Evolutionary conservation across 2,113 vertebrate genomes (phyloP).

Genomic region (Eulemur rufifrons): DNA sequence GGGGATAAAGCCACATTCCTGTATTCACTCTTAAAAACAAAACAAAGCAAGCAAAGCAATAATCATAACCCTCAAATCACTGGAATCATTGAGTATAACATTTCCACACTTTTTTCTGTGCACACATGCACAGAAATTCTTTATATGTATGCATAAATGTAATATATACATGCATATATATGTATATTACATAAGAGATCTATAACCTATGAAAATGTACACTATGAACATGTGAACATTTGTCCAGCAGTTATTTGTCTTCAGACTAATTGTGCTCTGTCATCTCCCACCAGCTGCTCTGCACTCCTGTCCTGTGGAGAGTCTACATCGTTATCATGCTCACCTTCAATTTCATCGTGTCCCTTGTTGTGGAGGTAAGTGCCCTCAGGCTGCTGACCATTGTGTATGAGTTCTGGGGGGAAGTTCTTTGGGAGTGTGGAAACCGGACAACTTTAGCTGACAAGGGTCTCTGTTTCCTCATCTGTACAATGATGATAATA

Average conservation of each 20-base stretch:
- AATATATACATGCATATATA: neutral
- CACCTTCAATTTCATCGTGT: conserved; percentile 79
- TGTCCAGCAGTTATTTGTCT: neutral
- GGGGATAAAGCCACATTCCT: neutral
- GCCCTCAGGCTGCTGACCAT: accelerated
- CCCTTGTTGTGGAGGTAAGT: conserved; percentile 84
- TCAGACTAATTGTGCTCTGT: neutral
- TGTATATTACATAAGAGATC: neutral
- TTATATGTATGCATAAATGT: neutral
- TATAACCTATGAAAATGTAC: neutral
- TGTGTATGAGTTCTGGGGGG: neutral
- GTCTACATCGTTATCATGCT: conserved; percentile 83
- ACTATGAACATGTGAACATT: neutral
- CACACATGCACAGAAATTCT: neutral
- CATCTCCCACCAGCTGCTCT: conserved; percentile 78
- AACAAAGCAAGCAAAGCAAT: neutral
- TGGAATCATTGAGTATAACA: neutral
- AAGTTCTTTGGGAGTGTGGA: neutral
- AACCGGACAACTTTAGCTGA: neutral
- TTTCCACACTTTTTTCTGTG: neutral
- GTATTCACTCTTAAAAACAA: neutral
- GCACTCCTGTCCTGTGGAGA: conserved; percentile 83
- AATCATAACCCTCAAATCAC: neutral
- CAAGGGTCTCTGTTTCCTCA: neutral
- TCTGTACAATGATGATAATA: no score